Evolutionary conservation across 2,888 invertebrate genomes (phyloP).

Genomic region (Melipona bicolor): DNA sequence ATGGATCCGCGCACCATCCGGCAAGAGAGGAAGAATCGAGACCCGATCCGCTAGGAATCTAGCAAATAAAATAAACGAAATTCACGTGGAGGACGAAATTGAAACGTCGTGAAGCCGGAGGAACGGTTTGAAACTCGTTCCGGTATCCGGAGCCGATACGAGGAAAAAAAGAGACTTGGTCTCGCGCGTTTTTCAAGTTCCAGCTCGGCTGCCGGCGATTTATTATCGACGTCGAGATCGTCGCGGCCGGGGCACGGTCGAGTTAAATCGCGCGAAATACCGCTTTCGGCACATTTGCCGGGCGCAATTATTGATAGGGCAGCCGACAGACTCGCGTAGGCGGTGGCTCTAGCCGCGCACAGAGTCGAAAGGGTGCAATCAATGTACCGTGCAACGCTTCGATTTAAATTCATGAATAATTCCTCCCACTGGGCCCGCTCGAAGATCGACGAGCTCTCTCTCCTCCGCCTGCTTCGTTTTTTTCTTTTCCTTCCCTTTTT

Average conservation of each 20-base stretch:
- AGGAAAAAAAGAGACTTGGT: too few relatives aligned
- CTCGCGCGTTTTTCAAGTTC: slow-evolving; percentile 31
- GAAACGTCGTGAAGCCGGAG: slow-evolving; percentile 20
- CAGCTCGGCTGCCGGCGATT: slow-evolving; percentile 43
- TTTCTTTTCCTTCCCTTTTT: neutral
- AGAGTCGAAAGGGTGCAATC: slow-evolving; percentile 73
- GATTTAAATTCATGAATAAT: slow-evolving; percentile 82
- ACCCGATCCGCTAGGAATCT: neutral
- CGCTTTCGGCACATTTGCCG: slow-evolving; percentile 73
- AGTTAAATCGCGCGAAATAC: slow-evolving; percentile 77
- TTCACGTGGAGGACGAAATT: slow-evolving; percentile 20
- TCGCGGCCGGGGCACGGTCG: slow-evolving; percentile 40
- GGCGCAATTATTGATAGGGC: slow-evolving; percentile 75
- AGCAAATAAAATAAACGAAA: slow-evolving; percentile 3
- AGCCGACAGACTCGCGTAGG: slow-evolving; percentile 16
- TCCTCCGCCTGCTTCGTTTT: slow-evolving; percentile 4
- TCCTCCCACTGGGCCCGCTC: slow-evolving; percentile 58
- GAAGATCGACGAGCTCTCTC: slow-evolving; percentile 68
- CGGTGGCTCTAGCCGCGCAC: slow-evolving; percentile 44
- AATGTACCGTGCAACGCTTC: slow-evolving; percentile 78
- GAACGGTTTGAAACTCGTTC: neutral
- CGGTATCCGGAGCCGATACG: slow-evolving; percentile 1
- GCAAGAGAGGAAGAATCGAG: neutral
- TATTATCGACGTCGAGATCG: slow-evolving; percentile 53
- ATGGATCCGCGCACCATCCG: too few relatives aligned